phyloP scores from a whole-genome alignment of 2,113 vertebrate genomes.

The Microcebus lehilahytsara region DNA sequence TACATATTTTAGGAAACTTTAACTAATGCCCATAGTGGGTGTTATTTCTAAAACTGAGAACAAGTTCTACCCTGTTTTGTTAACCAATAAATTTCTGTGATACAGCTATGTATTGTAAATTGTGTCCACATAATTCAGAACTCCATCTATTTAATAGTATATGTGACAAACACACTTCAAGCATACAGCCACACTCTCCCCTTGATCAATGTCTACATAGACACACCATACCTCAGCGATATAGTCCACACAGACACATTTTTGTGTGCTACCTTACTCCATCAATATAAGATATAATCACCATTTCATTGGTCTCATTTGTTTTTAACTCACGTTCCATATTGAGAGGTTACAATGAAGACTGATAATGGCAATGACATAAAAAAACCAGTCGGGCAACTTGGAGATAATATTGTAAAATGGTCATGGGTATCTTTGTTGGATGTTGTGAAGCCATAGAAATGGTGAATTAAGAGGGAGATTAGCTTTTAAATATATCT shows the following conservation, averaged over 20 bases:
- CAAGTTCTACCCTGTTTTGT: background rate
- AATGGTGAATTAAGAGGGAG: background rate
- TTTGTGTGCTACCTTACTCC: background rate
- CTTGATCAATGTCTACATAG: background rate
- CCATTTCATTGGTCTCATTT: background rate
- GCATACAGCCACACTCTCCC: background rate
- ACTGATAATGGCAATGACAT: background rate
- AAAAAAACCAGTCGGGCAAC: background rate
- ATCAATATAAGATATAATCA: background rate
- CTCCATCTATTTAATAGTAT: background rate
- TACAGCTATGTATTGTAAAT: background rate
- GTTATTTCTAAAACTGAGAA: background rate
- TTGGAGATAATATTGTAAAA: background rate
- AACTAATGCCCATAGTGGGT: background rate
- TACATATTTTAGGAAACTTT: slow-evolving; percentile 22
- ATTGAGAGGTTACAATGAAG: background rate
- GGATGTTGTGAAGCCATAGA: background rate
- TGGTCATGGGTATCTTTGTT: background rate
- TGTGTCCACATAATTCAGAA: background rate
- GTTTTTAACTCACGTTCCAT: background rate
- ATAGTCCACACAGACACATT: background rate
- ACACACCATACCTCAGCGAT: background rate
- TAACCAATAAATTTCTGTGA: background rate
- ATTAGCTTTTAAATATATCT: background rate
- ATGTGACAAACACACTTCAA: background rate